A percentile compares a stretch with the other conserved stretches of the same genome.
phyloP scores from a whole-genome alignment of 2,113 vertebrate genomes.

The Empidonax alnorum region DNA sequence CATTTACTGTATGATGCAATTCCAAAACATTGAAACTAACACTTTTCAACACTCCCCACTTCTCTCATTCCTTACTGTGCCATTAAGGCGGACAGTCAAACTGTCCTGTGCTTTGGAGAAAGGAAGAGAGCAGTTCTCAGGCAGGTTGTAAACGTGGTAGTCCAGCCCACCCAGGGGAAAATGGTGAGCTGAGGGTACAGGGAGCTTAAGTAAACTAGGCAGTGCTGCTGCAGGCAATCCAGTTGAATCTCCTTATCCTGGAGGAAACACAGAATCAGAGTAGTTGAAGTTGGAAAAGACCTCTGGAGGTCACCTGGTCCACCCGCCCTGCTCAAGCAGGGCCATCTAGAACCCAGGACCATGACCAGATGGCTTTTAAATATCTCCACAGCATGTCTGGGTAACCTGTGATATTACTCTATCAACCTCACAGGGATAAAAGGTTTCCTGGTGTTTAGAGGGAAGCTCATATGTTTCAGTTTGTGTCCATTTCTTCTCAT shows the following conservation, averaged over 20 bases:
- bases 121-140: background rate
- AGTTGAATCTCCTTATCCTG: background rate
- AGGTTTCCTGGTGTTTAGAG: background rate
- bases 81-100: background rate
- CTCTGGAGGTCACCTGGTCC: background rate
- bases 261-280: background rate
- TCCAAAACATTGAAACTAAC: background rate
- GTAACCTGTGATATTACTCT: background rate
- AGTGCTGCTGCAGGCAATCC: fast-evolving
- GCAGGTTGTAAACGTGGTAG: background rate
- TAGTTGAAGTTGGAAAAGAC: background rate
- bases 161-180: background rate
- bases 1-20: background rate
- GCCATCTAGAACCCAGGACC: background rate
- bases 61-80: background rate
- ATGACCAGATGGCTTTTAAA: background rate
- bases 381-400: background rate
- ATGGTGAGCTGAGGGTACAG: background rate
- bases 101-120: background rate
- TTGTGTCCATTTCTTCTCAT: background rate
- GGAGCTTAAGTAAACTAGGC: fast-evolving
- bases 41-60: background rate
- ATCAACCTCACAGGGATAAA: background rate
- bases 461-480: fast-evolving
- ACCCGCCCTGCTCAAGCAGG: background rate